phyloP scores from a whole-genome alignment of 1,140 invertebrate genomes.

The Macrobrachium nipponense region DNA sequence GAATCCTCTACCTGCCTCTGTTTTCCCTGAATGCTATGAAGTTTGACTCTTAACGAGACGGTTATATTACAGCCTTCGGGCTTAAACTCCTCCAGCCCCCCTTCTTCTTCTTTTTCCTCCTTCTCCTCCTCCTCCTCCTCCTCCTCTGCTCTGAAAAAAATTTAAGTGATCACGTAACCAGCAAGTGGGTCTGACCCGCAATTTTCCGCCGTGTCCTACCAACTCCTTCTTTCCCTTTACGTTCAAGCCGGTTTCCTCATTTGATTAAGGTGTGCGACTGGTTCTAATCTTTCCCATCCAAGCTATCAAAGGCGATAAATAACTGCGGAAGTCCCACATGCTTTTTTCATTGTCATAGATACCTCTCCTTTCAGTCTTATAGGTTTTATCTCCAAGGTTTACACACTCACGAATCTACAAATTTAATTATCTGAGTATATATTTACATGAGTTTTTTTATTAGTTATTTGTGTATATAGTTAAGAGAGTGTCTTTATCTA shows the following conservation, averaged over 20 bases:
- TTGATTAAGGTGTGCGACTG: background rate
- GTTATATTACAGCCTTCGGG: background rate
- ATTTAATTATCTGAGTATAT: no score
- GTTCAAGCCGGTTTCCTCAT: background rate
- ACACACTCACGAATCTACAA: no score
- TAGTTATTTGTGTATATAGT: no score
- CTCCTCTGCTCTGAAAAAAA: background rate
- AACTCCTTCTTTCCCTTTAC: background rate
- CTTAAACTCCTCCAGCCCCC: background rate
- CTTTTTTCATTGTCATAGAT: no score
- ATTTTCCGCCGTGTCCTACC: background rate
- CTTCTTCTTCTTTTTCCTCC: background rate
- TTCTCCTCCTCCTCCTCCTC: slow-evolving; percentile 8
- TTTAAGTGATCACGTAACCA: no score
- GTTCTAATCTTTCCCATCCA: background rate
- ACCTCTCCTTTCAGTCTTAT: no score
- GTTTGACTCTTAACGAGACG: background rate
- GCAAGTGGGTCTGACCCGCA: no score
- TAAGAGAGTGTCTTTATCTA: no score
- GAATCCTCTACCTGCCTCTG: background rate
- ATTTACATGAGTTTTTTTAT: no score
- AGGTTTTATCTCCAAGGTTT: no score
- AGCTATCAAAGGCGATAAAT: no score
- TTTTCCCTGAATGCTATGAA: background rate
- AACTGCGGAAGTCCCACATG: no score